Percentiles rank a stretch among this genome's conserved stretches.
phyloP scores from a whole-genome alignment of 2,888 invertebrate genomes.

The Eupeodes luniger region DNA sequence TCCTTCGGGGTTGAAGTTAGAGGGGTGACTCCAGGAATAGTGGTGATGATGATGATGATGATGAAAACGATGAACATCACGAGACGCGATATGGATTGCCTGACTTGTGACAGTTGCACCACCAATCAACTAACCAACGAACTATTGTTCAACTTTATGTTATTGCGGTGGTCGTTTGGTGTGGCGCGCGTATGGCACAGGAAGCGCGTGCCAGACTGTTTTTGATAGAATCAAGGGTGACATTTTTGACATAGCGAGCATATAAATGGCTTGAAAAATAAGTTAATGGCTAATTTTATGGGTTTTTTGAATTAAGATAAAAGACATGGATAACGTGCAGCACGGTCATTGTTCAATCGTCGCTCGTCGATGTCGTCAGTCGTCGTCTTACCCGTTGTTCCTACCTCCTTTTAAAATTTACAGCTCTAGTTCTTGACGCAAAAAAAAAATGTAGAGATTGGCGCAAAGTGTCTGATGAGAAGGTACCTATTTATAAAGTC shows the following conservation, averaged over 20 bases:
- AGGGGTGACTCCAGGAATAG: constrained; percentile 36
- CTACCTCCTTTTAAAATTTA: neutral
- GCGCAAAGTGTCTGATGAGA: neutral
- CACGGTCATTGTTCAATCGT: constrained; percentile 19
- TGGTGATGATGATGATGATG: constrained; percentile 9
- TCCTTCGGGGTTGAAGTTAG: constrained; percentile 1
- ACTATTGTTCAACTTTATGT: constrained; percentile 4
- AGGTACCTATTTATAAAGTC: constrained; percentile 20
- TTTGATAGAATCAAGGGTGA: constrained; percentile 22
- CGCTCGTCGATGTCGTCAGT: neutral
- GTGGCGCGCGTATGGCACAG: constrained; percentile 8
- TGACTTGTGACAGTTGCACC: constrained; percentile 49
- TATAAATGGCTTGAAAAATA: constrained; percentile 48
- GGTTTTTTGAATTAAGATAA: constrained; percentile 59
- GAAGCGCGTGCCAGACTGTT: constrained; percentile 29
- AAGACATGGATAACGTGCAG: constrained; percentile 30
- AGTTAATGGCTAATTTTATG: constrained; percentile 64
- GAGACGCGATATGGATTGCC: constrained; percentile 21
- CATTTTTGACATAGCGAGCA: constrained; percentile 1
- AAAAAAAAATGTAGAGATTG: neutral
- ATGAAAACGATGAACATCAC: neutral
- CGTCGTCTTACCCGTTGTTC: too few species aligned
- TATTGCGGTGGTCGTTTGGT: neutral
- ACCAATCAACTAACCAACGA: too few species aligned
- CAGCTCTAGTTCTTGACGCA: neutral